A percentile compares a stretch with the other conserved stretches of the same genome.
Conservation (phyloP, 53 echinoderm and acorn worm species). For the Zoroaster sp. region DNA sequence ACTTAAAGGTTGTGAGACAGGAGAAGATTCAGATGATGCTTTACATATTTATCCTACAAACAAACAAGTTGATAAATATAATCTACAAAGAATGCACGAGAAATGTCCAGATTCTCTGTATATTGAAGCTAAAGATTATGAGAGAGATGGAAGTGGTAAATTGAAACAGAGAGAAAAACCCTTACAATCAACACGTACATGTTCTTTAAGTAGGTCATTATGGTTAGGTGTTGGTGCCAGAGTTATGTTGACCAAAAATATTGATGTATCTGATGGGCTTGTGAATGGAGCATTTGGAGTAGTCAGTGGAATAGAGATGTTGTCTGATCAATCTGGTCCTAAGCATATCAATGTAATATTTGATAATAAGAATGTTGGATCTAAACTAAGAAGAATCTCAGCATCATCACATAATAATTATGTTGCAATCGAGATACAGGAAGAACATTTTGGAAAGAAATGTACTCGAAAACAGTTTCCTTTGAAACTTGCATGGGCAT, state of each 20-base stretch:
- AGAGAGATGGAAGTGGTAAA: neutral
- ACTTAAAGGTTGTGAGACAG: constrained; percentile 4
- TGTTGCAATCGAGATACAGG: neutral
- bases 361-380: constrained; percentile 19
- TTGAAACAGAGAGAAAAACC: neutral
- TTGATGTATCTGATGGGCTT: constrained; percentile 24
- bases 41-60: constrained; percentile 52
- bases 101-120: neutral
- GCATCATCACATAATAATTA: neutral
- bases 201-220: neutral
- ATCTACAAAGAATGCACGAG: constrained; percentile 35
- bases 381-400: neutral
- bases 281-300: constrained; percentile 13
- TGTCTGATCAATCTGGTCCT: neutral
- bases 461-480: constrained; percentile 53
- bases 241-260: neutral
- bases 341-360: neutral
- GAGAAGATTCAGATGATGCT: constrained; percentile 32
- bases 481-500: constrained; percentile 65
- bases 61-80: constrained; percentile 50
- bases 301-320: too few species aligned
- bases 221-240: neutral
- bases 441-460: neutral
- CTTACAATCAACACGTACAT: neutral
- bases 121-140: constrained; percentile 39